Conservation (phyloP, 2,797 vertebrate genomes). For the Sebastiscus albofasciatus region DNA sequence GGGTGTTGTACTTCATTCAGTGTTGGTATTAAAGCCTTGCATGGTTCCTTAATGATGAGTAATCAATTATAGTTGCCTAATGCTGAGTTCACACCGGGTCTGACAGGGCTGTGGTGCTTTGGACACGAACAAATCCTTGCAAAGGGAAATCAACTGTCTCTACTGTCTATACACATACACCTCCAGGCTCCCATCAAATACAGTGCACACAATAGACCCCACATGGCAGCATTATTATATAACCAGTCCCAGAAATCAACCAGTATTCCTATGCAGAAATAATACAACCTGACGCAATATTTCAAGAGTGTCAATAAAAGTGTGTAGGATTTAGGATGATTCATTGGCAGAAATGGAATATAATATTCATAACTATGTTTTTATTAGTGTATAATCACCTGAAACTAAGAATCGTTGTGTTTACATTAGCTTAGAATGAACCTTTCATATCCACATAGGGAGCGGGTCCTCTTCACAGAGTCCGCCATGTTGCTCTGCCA, state of each 20-base stretch:
- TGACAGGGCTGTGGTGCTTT: background rate
- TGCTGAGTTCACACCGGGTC: conserved; percentile 22
- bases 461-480: too few relatives aligned
- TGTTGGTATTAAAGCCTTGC: conserved; percentile 24
- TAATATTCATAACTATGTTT: too few relatives aligned
- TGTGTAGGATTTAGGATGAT: background rate
- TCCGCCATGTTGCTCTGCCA: too few relatives aligned
- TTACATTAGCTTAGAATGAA: too few relatives aligned
- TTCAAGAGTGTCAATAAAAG: background rate
- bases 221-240: background rate
- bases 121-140: conserved; percentile 28
- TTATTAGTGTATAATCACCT: too few relatives aligned
- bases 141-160: conserved; percentile 5
- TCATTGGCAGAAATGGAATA: background rate
- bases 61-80: conserved; percentile 69
- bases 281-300: background rate
- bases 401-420: too few relatives aligned
- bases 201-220: background rate
- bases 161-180: background rate
- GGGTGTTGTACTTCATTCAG: conserved; percentile 34
- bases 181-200: background rate
- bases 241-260: background rate
- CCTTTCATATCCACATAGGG: too few relatives aligned
- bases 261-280: background rate
- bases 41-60: conserved; percentile 53